Evolutionary conservation across 2,113 vertebrate genomes (phyloP).

Genomic region (Calyptomena viridis): DNA sequence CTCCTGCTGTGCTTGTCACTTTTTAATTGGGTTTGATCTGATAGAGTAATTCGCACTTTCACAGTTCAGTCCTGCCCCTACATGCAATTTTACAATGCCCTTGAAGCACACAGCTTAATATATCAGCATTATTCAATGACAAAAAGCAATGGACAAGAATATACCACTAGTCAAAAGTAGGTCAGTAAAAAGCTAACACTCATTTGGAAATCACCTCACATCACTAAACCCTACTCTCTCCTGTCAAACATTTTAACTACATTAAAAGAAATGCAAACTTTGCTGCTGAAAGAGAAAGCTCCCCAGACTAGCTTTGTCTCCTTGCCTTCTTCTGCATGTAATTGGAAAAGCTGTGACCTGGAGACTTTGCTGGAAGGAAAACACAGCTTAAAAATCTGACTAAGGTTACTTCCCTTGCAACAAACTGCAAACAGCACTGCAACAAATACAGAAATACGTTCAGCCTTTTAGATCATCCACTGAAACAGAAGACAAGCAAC

Average conservation of each 20-base stretch:
- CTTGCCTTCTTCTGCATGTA: background rate
- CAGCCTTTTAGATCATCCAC: background rate
- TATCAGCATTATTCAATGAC: slow-evolving; percentile 59
- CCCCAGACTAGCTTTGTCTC: slow-evolving; percentile 4
- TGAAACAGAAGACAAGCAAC: slow-evolving; percentile 15
- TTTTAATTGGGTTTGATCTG: slow-evolving; percentile 70
- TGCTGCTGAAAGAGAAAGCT: slow-evolving; percentile 15
- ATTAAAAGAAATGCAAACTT: slow-evolving; percentile 30
- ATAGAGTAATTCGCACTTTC: slow-evolving; percentile 64
- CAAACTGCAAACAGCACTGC: background rate
- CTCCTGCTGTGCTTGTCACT: slow-evolving; percentile 62
- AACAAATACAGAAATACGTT: background rate
- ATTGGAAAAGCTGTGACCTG: slow-evolving; percentile 3
- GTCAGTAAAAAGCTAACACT: slow-evolving; percentile 43
- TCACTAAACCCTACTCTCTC: background rate
- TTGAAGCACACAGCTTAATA: slow-evolving; percentile 61
- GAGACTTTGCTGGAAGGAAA: slow-evolving; percentile 33
- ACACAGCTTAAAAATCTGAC: slow-evolving; percentile 2
- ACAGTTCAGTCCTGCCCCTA: slow-evolving; percentile 57
- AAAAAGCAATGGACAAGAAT: slow-evolving; percentile 53
- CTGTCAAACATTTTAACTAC: slow-evolving; percentile 32
- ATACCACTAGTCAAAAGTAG: slow-evolving; percentile 38
- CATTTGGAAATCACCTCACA: slow-evolving; percentile 15
- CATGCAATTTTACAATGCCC: slow-evolving; percentile 50
- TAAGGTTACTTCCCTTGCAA: background rate